Evolutionary conservation across 2,888 invertebrate genomes (phyloP), one percentile per base, ranked within the genome.

Genomic region (Drosophila barbarae): DNA sequence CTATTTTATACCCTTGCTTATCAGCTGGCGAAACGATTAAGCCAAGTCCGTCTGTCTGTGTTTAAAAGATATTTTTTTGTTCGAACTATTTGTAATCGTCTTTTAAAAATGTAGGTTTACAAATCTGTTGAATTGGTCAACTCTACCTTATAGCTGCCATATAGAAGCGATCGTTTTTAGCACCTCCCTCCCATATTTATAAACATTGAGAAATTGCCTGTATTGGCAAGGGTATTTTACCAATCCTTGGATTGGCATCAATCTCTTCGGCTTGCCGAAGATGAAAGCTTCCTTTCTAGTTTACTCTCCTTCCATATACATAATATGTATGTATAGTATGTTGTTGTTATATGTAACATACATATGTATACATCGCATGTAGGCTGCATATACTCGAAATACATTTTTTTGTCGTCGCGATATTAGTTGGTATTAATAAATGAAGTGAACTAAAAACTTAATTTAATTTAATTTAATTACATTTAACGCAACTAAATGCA

Each of bases 401-500:
- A 44, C 35, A 30, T 32, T 42, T 42, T 56, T 59, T 59, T 59
- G 32, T 59, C 60, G 60, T 46, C 59, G 59, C 60, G 60, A 60
- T 60, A 55, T 53, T 54, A 56, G 54, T 34, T 39, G 57, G 55
- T 36, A 59, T 42, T 58, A 38, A 53, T 53, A 56, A 56, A 56
- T 56, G 28, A 36, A 55, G 53, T 56, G 39, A 10, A 59, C 6
- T 26, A 7, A 26, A 26, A 23, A 23, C 23, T 23, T 3, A 23
- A 26, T 26, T 26, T 26, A 26, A 59, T 59, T 59, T 44, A 60
- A 60, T 35, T 54, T 59, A 56, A 55, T 23, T 56, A 60, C 59
- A 60, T 59, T 60, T 60, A 46, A 46, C 21, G 55, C 56, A 56
- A 56, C 55, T 56, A 54, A 56, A 56, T 56, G 54, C 54, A 56